Evolutionary conservation across 2,888 invertebrate species (phyloP), one percentile per base, ranked within the genome.

Genomic region (Isotomurus palustris): DNA sequence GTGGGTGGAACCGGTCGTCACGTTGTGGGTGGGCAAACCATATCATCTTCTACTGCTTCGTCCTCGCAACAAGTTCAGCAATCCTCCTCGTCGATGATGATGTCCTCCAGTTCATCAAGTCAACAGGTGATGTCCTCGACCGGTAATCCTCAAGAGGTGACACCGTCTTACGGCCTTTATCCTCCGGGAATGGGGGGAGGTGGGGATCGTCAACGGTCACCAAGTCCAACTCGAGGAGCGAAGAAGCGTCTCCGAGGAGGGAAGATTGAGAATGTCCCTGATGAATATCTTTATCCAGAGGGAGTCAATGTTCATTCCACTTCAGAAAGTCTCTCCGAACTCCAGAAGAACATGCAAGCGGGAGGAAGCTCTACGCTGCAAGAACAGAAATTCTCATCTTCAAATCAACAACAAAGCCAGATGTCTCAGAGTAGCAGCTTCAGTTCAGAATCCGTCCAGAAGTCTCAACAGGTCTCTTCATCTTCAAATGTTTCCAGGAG

Each of bases 171-270:
- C 38, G 52, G 10, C 51, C n/a, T n/a, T n/a, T n/a, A n/a, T n/a
- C n/a, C n/a, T n/a, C n/a, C n/a, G n/a, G n/a, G n/a, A n/a, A n/a
- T n/a, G n/a, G n/a, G n/a, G n/a, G n/a, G n/a, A n/a, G n/a, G n/a
- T n/a, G n/a, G n/a, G n/a, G n/a, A n/a, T n/a, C n/a, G n/a, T n/a
- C n/a, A n/a, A n/a, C n/a, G n/a, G n/a, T n/a, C n/a, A n/a, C n/a
- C n/a, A n/a, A 56, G 22, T 17, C 32, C 19, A 49, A 12, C 14
- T n/a, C 53, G 52, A 19, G 53, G 17, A 2, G 41, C 49, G 17
- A 56, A 60, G 22, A 60, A 58, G n/a, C 50, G 66, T 10, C 55
- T 68, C 2, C 57, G 68, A 25, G 68, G 68, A 24, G 60, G 60
- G 2, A 64, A 64, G 58, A 25, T 68, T 17, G 66, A 66, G 36